phyloP scores from a whole-genome alignment of 2,113 vertebrate genomes.

The Polyodon spathula region DNA sequence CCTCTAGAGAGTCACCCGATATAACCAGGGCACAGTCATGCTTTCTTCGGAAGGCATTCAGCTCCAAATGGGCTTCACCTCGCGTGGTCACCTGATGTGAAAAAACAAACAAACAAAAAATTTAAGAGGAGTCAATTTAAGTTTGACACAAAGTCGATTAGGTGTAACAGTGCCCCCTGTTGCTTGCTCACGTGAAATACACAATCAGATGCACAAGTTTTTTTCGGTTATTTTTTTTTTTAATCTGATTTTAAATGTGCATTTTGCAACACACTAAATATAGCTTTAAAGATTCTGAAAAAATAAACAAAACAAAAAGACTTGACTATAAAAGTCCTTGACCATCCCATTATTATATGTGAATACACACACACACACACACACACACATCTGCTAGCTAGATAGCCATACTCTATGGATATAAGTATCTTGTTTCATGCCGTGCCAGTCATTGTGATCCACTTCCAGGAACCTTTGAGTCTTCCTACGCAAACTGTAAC shows the following conservation, averaged over 20 bases:
- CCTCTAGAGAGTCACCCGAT: constrained; percentile 91
- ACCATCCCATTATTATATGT: too few species aligned
- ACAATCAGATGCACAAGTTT: neutral
- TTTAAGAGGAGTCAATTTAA: too few species aligned
- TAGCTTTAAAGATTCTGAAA: too few species aligned
- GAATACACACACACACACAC: constrained; percentile 1
- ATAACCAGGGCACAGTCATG: constrained; percentile 93
- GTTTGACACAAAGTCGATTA: neutral
- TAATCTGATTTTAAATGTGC: too few species aligned
- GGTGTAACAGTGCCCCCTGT: neutral
- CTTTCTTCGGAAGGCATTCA: constrained; percentile 90
- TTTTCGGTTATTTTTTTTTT: too few species aligned
- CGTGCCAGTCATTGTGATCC: constrained; percentile 62
- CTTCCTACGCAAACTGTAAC: constrained; percentile 48
- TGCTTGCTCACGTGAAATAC: neutral
- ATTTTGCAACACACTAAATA: too few species aligned
- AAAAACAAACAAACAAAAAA: neutral
- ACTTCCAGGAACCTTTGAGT: constrained; percentile 44
- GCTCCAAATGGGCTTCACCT: constrained; percentile 88
- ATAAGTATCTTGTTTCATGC: constrained; percentile 41
- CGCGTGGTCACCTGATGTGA: constrained; percentile 78
- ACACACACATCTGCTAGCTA: constrained; percentile 39
- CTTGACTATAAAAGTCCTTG: too few species aligned
- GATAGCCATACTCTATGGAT: constrained; percentile 30
- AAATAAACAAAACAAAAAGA: too few species aligned